phyloP scores from a whole-genome alignment of 2,113 vertebrate species.

The Prochilodus magdalenae region DNA sequence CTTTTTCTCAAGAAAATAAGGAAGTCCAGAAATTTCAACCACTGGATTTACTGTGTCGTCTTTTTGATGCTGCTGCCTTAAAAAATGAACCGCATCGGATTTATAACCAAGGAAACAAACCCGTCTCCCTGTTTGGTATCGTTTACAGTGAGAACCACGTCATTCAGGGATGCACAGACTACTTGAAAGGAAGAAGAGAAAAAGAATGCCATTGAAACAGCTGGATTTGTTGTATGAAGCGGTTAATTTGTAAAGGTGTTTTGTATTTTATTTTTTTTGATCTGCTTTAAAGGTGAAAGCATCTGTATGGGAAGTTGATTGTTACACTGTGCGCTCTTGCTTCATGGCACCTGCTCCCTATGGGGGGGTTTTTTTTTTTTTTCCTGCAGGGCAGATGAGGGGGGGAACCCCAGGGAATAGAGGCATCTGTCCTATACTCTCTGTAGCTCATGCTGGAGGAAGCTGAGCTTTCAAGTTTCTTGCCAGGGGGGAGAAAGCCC shows the following conservation, averaged over 20 bases:
- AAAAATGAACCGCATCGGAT: slow-evolving; percentile 46
- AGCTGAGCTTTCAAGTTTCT: slow-evolving; percentile 50
- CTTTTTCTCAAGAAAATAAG: slow-evolving; percentile 12
- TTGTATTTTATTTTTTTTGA: not conserved
- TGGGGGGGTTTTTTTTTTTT: too few species aligned
- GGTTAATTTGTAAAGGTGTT: slow-evolving; percentile 35
- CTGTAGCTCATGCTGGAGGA: slow-evolving; percentile 36
- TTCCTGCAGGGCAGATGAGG: slow-evolving; percentile 45
- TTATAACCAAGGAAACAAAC: slow-evolving; percentile 56
- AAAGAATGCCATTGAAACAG: slow-evolving; percentile 51
- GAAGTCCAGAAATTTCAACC: slow-evolving; percentile 52
- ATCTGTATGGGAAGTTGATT: slow-evolving; percentile 30
- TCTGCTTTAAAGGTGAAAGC: slow-evolving; percentile 19
- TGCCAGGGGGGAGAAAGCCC: not conserved
- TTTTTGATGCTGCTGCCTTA: slow-evolving; percentile 60
- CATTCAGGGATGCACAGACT: slow-evolving; percentile 55
- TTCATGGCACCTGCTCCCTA: slow-evolving; percentile 17
- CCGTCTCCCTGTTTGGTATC: slow-evolving; percentile 42
- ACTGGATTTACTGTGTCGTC: slow-evolving; percentile 57
- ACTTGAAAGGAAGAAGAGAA: slow-evolving; percentile 38
- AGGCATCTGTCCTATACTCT: slow-evolving; percentile 51
- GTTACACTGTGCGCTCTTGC: slow-evolving; percentile 9
- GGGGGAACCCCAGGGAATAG: slow-evolving; percentile 32
- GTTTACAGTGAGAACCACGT: slow-evolving; percentile 53
- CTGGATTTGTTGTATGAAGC: slow-evolving; percentile 57